phyloP scores from a whole-genome alignment of 2,113 vertebrate species.

The Phylloscopus trochilus region DNA sequence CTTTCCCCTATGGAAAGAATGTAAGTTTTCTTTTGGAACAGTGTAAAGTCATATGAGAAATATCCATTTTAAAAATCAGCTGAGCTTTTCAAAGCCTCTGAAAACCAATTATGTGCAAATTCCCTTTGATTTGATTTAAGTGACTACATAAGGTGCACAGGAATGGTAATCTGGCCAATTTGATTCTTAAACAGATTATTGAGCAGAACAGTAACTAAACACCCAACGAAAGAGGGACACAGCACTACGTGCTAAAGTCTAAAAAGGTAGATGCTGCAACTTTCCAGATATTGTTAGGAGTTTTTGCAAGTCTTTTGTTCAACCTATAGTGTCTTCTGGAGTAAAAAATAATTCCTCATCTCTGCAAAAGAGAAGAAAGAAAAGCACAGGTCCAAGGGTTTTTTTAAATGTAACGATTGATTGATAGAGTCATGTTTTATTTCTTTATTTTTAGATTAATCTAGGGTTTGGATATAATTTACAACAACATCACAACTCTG shows the following conservation, averaged over 20 bases:
- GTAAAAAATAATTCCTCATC: not conserved
- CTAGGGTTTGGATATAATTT: not conserved
- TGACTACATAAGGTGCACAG: not conserved
- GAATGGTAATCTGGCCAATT: not conserved
- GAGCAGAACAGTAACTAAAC: not conserved
- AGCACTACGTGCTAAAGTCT: accelerated
- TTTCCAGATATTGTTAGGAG: not conserved
- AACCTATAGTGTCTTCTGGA: not conserved
- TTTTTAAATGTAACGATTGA: not conserved
- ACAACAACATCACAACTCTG: not conserved
- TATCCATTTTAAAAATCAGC: not conserved
- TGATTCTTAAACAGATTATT: slow-evolving; percentile 13
- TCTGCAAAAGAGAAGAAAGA: not conserved
- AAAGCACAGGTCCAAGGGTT: not conserved
- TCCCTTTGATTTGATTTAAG: slow-evolving; percentile 18
- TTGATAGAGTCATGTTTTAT: not conserved
- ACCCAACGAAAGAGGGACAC: not conserved
- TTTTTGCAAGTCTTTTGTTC: not conserved
- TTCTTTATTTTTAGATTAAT: slow-evolving; percentile 20
- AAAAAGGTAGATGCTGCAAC: not conserved
- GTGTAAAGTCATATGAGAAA: not conserved
- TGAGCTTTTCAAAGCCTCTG: not conserved
- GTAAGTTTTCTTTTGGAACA: not conserved
- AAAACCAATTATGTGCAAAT: not conserved
- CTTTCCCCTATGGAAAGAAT: not conserved